Conservation (phyloP, 2,888 invertebrate species). For the Pammene fasciana region DNA sequence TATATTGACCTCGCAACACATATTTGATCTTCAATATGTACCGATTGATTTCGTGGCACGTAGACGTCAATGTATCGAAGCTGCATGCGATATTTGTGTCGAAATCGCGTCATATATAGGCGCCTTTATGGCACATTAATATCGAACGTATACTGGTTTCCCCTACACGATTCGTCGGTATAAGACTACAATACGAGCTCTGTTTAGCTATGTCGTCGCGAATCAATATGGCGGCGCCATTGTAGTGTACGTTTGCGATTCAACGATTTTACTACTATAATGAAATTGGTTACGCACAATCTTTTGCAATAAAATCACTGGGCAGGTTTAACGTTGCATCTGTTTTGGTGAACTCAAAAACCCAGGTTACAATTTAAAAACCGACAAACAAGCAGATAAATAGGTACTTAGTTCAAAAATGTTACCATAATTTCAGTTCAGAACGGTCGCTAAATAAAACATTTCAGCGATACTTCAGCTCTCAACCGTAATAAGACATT, state of each 20-base stretch:
- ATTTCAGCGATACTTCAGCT: conserved; percentile 4
- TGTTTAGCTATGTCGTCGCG: conserved; percentile 26
- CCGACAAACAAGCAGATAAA: too few species aligned
- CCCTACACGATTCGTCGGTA: background rate
- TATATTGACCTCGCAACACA: too few species aligned
- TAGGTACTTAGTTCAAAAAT: too few species aligned
- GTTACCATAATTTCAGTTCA: too few species aligned
- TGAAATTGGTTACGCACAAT: conserved; percentile 20
- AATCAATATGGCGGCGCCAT: conserved; percentile 34
- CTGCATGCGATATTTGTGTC: too few species aligned
- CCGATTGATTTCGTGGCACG: too few species aligned
- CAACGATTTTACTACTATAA: conserved; percentile 16
- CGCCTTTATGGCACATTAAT: too few species aligned
- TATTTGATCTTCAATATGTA: too few species aligned
- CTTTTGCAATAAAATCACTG: background rate
- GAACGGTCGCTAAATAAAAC: background rate
- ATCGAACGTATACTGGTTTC: background rate
- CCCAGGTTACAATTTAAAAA: background rate
- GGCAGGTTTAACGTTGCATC: background rate
- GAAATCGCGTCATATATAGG: too few species aligned
- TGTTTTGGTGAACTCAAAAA: background rate
- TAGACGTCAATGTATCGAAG: too few species aligned
- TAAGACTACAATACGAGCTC: background rate
- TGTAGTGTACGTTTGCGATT: conserved; percentile 18
- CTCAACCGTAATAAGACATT: conserved; percentile 1